Conservation (phyloP, 2,888 invertebrate genomes). For the Nezara viridula region DNA sequence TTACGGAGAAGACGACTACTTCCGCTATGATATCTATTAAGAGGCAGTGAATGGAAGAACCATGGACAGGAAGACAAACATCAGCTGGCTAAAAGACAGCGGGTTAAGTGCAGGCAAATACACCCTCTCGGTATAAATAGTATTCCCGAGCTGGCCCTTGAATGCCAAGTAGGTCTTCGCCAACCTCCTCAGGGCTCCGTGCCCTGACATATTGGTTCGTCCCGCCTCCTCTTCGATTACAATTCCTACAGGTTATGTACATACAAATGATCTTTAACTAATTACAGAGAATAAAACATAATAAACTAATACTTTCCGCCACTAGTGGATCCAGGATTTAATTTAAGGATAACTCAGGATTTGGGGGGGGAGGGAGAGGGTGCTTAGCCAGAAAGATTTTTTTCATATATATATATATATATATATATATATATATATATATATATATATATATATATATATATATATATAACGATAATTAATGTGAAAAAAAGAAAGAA, state of each 20-base stretch:
- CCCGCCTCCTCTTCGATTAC: neutral
- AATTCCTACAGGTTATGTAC: conserved; percentile 4
- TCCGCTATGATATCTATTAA: conserved; percentile 31
- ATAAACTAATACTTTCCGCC: neutral
- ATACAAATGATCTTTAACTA: neutral
- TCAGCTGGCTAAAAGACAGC: conserved; percentile 27
- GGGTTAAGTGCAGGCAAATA: conserved; percentile 44
- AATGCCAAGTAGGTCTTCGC: conserved; percentile 34
- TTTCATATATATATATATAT: no score
- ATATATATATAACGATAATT: no score
- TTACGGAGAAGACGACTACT: neutral
- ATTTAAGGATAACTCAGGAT: no score
- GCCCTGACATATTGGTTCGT: neutral
- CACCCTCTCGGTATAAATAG: conserved; percentile 11
- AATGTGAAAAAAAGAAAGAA: no score
- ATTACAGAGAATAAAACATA: neutral
- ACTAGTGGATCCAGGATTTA: no score
- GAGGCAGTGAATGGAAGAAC: neutral
- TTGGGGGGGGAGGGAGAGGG: no score
- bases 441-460: no score
- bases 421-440: no score
- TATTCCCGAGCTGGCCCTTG: neutral
- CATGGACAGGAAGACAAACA: conserved; percentile 34
- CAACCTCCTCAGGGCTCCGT: neutral
- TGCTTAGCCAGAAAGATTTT: no score